phyloP scores from a whole-genome alignment of 2,888 invertebrate genomes.

The Euzetes globulus region DNA sequence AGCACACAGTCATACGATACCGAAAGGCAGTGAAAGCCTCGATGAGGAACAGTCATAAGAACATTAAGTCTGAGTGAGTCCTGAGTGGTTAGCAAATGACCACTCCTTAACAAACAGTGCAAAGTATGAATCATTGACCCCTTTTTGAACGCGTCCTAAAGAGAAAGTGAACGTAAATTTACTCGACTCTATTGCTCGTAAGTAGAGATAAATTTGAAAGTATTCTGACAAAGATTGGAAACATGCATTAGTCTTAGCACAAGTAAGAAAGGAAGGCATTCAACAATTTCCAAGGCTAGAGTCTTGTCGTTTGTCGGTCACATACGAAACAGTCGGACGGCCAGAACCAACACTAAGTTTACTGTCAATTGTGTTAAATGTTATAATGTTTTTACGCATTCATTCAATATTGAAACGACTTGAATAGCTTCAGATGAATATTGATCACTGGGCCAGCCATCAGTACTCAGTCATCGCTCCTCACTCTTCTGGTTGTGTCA shows the following conservation, averaged over 20 bases:
- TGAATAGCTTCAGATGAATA: constrained; percentile 23
- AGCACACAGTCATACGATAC: constrained; percentile 1
- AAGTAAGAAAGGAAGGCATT: neutral
- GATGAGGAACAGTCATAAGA: neutral
- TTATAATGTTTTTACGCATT: constrained; percentile 17
- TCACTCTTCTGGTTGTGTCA: neutral
- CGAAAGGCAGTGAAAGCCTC: neutral
- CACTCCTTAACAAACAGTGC: constrained; percentile 11
- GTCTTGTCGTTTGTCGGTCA: neutral
- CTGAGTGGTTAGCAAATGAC: neutral
- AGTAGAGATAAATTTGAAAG: neutral
- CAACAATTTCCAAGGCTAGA: neutral
- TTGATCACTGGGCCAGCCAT: neutral
- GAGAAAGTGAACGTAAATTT: constrained; percentile 18
- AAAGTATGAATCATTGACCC: constrained; percentile 14
- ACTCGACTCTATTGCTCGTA: neutral
- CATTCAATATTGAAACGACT: constrained; percentile 10
- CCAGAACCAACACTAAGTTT: neutral
- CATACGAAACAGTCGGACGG: neutral
- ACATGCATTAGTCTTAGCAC: neutral
- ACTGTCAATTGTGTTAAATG: neutral
- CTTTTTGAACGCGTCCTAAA: neutral
- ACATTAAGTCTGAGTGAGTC: neutral
- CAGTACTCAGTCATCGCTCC: neutral
- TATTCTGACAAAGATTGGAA: neutral